A percentile compares a stretch with the other conserved stretches of the same genome.
Evolutionary conservation across 2,113 vertebrate genomes (phyloP).

Genomic region (Condylura cristata): DNA sequence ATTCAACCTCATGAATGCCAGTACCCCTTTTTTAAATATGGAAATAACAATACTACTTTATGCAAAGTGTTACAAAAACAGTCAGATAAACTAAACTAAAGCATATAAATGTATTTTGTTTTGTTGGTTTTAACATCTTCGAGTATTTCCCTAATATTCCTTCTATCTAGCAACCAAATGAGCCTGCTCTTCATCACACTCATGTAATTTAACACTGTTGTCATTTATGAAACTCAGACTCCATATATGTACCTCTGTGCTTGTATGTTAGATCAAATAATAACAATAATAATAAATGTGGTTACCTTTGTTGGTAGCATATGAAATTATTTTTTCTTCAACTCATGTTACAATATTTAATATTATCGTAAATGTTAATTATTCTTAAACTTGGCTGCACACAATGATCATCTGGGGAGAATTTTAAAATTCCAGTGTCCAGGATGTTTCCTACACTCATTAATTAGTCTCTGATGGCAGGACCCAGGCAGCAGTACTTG

Average conservation of each 20-base stretch:
- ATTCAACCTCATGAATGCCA: not conserved
- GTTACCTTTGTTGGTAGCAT: not conserved
- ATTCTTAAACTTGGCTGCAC: not conserved
- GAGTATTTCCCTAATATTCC: not conserved
- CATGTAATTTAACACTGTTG: not conserved
- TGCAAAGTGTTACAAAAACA: not conserved
- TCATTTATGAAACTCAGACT: not conserved
- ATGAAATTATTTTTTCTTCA: not conserved
- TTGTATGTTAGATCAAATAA: not conserved
- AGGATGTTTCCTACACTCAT: not conserved
- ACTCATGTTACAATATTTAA: not conserved
- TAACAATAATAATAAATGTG: not conserved
- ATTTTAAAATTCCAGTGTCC: not conserved
- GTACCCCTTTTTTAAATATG: not conserved
- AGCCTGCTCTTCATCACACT: not conserved
- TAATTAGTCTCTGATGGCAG: not conserved
- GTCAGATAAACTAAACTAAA: not conserved
- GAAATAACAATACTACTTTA: not conserved
- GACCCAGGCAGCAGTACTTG: not conserved
- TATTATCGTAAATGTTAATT: too few relatives aligned
- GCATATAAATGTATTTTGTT: not conserved
- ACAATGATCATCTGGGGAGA: not conserved
- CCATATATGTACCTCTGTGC: not conserved
- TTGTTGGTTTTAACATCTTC: not conserved
- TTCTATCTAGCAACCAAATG: not conserved